Base-by-base conservation (phyloP, 2,113 vertebrate species). In the Percina caprodes region DNA sequence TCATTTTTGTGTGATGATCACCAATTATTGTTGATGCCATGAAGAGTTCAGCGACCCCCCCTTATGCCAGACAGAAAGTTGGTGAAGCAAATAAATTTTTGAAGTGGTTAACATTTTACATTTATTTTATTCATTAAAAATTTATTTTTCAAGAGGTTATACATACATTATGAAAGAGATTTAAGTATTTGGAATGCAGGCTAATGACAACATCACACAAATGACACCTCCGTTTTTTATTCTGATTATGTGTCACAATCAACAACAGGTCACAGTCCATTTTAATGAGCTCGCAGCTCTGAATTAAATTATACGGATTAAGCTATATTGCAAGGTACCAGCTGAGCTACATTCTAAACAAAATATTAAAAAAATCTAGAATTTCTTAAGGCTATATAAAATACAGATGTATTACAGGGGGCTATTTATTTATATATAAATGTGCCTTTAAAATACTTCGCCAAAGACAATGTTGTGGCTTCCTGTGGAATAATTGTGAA, bases 41-140 rank as follows among this genome's bases (percentile, higher is more conserved):
- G 58, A 76, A 73, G 23, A 77, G 12, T 63, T 69, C 59, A 81
- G 30, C 75, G 48, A 89, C 35, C 35, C 39, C 59, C 52, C 13
- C 16, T 16, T 63, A 39, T 30, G 69, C 46, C 75, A 72, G 48
- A 67, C 49, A 58, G 59, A 56, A 54, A 83, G 61, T 62, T 77
- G 10, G 45, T 66, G 16, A 75, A 60, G 51, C 45, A 56, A 45
- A 80, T 63, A 79, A 67, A 61, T 81, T 81, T 86, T 66, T 65
- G 30, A 77, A 86, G 83, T 80, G 48, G 18, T 86, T 83, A 77
- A 78, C 80, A 69, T 82, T 88, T 90, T 62, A 85, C 80, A 76
- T 74, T 74, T 88, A 83, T 80, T 73, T 85, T 88, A 49, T 86
- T 90, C 61, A 89, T 91, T 82, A 84, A 86, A 86, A 78, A 72